Base-by-base conservation (phyloP, 1,140 invertebrate species). In the Grapholita molesta region DNA sequence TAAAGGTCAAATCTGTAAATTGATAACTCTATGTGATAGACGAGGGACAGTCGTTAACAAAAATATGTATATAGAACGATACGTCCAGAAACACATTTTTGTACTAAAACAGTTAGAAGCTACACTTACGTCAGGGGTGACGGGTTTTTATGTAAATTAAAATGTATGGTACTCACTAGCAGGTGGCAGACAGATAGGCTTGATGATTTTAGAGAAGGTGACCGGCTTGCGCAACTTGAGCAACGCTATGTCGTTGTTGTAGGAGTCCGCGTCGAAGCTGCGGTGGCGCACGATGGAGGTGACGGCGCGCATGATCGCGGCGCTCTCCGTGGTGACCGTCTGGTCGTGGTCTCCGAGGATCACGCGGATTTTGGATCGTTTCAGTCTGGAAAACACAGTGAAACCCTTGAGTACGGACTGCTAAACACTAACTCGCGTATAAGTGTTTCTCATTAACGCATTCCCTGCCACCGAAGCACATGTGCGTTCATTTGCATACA, bases 201-300 rank as follows among this genome's bases (percentile, higher is more conserved):
- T 94, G 70, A 98, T 95, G 64, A 94, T 95, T 89, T 96, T 97
- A 0, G 94, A 95, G 81, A 97, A 97, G 25, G 92, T 91, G 0
- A 97, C 96, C 0, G 96, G 94, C 81, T 96, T 96, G 15, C 96
- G 86, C 35, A 98, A 85, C 80, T 94, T 95, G 3, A 98, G 86
- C 24, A 98, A 85, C 0, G 97, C 97, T 61, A 98, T 96, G 81
- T 98, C 97, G 79, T 97, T 97, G 85, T 97, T 97, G 81, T 97
- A 97, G 0, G 96, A 96, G 75, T 96, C 95, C 4, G 95, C 93
- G 83, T 97, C 96, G 81, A 97, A 98, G 84, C 95, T 95, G 35
- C 95, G 93, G 78, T 98, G 96, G 69, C 95, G 93, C 74, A 97
- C 95, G 64, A 97, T 94, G 9, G 94, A 89, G n/a, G 95, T 94